Percentiles rank a stretch among this genome's conserved stretches.
phyloP scores from a whole-genome alignment of 92 coral and sea anemone genomes.

The Porites evermanni region DNA sequence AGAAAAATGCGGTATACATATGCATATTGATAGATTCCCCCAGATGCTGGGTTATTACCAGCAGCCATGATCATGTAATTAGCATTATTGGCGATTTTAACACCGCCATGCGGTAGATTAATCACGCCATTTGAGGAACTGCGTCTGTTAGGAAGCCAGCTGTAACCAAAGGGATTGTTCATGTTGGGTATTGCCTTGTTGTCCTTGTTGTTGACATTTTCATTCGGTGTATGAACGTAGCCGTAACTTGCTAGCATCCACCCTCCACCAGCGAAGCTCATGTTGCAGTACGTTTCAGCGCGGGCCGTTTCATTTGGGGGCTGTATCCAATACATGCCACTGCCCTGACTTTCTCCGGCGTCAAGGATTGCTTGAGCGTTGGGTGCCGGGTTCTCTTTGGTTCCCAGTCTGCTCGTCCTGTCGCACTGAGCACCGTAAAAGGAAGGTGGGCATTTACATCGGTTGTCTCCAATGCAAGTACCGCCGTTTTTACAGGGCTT shows the following conservation, averaged over 20 bases:
- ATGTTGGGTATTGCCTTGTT: conserved; percentile 90
- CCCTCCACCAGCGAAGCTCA: conserved; percentile 73
- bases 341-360: conserved; percentile 83
- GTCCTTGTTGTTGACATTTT: too few species aligned
- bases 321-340: conserved; percentile 95
- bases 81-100: conserved; percentile 84
- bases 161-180: conserved; percentile 88
- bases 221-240: conserved; percentile 27
- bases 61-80: conserved; percentile 93
- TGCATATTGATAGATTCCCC: conserved; percentile 78
- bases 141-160: conserved; percentile 75
- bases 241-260: conserved; percentile 98
- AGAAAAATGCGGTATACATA: conserved; percentile 75
- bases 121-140: conserved; percentile 69
- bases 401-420: conserved; percentile 63
- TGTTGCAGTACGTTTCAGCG: conserved; percentile 84
- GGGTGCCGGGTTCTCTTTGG: conserved; percentile 81
- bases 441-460: conserved; percentile 63
- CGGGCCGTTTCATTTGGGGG: conserved; percentile 77
- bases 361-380: conserved; percentile 85
- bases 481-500: conserved; percentile 76
- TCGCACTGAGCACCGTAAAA: conserved; percentile 54
- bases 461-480: conserved; percentile 67
- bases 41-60: conserved; percentile 82
- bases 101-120: conserved; percentile 77